Conservation (phyloP, 2,888 invertebrate genomes). For the Andrena minutula region DNA sequence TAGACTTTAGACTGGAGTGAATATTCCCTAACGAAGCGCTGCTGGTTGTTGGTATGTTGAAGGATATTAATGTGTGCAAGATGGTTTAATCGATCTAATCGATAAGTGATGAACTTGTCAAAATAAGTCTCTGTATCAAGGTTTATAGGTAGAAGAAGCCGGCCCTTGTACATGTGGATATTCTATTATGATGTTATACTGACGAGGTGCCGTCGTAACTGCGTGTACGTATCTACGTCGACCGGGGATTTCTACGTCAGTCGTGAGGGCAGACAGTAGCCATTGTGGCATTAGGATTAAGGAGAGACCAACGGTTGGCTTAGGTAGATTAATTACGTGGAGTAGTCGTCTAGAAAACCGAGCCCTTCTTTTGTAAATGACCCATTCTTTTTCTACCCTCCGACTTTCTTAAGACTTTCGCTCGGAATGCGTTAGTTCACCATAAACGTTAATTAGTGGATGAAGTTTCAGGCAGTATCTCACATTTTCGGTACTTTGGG, state of each 20-base stretch:
- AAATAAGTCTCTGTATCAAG: neutral
- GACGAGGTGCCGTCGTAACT: conserved; percentile 1
- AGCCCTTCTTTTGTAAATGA: neutral
- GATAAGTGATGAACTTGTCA: neutral
- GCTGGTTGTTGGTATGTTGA: too few species aligned
- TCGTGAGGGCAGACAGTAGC: neutral
- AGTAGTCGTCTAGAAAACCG: neutral
- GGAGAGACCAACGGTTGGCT: neutral
- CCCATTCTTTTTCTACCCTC: neutral
- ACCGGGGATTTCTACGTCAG: conserved; percentile 1
- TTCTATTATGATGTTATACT: neutral
- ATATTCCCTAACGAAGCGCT: neutral
- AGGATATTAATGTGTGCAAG: too few species aligned
- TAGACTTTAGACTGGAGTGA: neutral
- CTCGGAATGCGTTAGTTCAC: neutral
- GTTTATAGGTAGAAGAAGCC: neutral
- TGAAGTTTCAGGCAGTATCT: neutral
- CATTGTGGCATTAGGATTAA: conserved; percentile 15
- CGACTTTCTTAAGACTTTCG: neutral
- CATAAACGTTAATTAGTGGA: neutral
- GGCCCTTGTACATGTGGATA: neutral
- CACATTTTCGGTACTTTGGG: neutral
- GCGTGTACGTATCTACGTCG: neutral
- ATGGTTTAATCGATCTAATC: neutral
- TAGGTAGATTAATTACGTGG: conserved; percentile 8